Conservation (phyloP, 2,113 vertebrate species). For the Herpetotheres cachinnans region DNA sequence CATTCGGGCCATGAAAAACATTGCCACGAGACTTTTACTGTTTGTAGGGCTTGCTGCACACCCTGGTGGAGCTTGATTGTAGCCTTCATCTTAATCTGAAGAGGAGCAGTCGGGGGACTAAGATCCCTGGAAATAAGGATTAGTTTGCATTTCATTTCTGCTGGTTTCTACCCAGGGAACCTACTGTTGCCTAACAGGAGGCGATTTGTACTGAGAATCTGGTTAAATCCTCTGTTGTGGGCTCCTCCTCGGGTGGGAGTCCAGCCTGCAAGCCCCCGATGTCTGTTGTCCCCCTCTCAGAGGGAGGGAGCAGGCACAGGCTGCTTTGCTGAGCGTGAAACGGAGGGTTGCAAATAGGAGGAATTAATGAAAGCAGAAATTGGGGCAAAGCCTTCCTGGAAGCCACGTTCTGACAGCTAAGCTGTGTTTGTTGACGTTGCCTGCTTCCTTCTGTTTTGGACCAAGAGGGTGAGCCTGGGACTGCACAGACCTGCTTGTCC, state of each 20-base stretch:
- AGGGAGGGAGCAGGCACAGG: not conserved
- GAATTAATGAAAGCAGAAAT: not conserved
- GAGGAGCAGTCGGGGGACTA: rapidly evolving
- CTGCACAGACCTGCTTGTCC: not conserved
- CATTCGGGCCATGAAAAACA: not conserved
- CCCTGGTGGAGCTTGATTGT: not conserved
- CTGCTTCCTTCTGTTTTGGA: not conserved
- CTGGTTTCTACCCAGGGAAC: not conserved
- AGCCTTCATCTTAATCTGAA: not conserved
- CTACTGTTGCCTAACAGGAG: not conserved
- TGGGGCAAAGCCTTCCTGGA: not conserved
- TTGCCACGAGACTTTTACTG: not conserved
- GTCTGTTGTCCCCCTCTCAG: not conserved
- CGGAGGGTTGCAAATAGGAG: not conserved
- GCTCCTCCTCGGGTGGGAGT: not conserved
- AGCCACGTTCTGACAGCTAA: rapidly evolving
- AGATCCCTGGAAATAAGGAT: not conserved
- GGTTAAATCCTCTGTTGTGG: not conserved
- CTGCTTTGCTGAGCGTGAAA: not conserved
- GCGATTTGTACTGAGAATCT: not conserved
- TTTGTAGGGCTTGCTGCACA: not conserved
- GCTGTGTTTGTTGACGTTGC: rapidly evolving
- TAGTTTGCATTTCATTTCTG: not conserved
- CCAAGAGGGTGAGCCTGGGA: not conserved
- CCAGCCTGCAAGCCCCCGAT: not conserved